Conservation (phyloP, 2,797 vertebrate species). For the Gymnodraco acuticeps region DNA sequence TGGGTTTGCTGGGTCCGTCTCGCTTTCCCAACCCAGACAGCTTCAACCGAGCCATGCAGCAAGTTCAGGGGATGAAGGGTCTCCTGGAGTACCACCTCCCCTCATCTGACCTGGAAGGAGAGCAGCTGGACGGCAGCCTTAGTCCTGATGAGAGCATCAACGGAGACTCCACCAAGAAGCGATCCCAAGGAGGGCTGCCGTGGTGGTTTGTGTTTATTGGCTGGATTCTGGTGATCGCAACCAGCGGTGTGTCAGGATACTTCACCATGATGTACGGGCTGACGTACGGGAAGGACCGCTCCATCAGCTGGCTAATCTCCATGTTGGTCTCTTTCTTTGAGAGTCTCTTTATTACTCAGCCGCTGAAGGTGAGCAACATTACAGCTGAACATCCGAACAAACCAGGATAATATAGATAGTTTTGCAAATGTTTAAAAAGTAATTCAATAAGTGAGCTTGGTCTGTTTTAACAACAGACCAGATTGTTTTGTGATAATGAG, state of each 20-base stretch:
- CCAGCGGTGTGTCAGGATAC: slow-evolving; percentile 90
- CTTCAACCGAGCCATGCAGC: slow-evolving; percentile 86
- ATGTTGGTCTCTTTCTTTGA: slow-evolving; percentile 94
- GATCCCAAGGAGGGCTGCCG: slow-evolving; percentile 85
- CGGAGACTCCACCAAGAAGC: slow-evolving; percentile 67
- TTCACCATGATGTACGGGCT: slow-evolving; percentile 96
- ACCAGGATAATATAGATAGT: background rate
- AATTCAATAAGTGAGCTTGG: background rate
- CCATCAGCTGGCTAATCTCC: slow-evolving; percentile 95
- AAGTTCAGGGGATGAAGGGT: slow-evolving; percentile 90
- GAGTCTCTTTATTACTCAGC: slow-evolving; percentile 95
- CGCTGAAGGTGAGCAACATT: slow-evolving; percentile 90
- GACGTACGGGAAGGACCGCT: slow-evolving; percentile 93
- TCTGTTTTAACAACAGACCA: background rate
- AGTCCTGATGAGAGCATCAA: slow-evolving; percentile 70
- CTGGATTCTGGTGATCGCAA: slow-evolving; percentile 90
- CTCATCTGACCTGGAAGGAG: slow-evolving; percentile 62
- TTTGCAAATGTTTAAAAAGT: background rate
- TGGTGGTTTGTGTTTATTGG: slow-evolving; percentile 95
- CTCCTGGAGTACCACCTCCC: slow-evolving; percentile 81
- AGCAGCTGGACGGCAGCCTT: slow-evolving; percentile 63
- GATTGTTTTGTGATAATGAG: background rate
- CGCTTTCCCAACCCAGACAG: slow-evolving; percentile 85
- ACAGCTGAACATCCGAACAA: background rate
- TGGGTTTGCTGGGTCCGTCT: slow-evolving; percentile 85